phyloP scores from a whole-genome alignment of 92 coral and sea anemone species.

The Palythoa heliodiscus region DNA sequence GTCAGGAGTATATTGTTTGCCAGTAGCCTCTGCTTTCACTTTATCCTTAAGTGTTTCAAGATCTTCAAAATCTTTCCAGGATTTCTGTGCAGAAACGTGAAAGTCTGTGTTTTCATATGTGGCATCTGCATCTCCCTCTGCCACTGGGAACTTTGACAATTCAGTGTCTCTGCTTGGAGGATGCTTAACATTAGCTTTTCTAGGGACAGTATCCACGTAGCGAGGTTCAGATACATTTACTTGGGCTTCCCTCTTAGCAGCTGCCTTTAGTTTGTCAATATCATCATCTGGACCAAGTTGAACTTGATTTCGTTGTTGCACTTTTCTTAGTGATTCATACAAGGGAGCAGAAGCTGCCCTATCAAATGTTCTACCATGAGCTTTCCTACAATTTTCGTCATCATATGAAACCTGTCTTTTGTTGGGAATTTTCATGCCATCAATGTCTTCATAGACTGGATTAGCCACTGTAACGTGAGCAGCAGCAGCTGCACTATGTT shows the following conservation, averaged over 20 bases:
- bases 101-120: neutral
- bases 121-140: conserved; percentile 4
- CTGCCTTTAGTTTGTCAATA: conserved; percentile 34
- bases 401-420: neutral
- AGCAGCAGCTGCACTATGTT: neutral
- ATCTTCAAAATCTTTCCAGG: conserved; percentile 34
- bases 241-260: neutral
- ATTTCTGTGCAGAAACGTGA: neutral
- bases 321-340: conserved; percentile 31
- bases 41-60: conserved; percentile 22
- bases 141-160: neutral
- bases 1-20: neutral
- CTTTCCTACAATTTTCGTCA: neutral
- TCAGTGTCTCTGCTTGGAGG: conserved; percentile 6
- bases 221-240: neutral
- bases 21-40: conserved; percentile 11
- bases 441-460: conserved; percentile 20
- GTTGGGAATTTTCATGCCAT: neutral
- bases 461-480: neutral
- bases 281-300: conserved; percentile 12
- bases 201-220: neutral
- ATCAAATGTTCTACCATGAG: conserved; percentile 15
- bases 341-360: conserved; percentile 13
- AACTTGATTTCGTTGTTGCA: conserved; percentile 9
- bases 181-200: neutral